Conservation (phyloP, 2,888 invertebrate genomes). For the Diarsia dahlii region DNA sequence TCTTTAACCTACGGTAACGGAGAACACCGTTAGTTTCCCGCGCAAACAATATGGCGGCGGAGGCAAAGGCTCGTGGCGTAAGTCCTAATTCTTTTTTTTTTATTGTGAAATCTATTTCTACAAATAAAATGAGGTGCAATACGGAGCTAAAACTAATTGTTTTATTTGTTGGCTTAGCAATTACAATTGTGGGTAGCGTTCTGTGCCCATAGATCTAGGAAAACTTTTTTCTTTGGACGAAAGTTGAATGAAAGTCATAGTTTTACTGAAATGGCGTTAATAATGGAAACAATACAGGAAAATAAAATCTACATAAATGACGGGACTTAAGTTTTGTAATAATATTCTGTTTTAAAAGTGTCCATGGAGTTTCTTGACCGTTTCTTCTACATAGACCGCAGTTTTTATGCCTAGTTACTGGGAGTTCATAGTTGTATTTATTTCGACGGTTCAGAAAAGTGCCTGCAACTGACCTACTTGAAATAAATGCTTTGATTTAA, state of each 20-base stretch:
- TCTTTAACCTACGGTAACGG: constrained; percentile 77
- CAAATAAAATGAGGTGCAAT: constrained; percentile 46
- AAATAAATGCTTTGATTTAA: too few relatives aligned
- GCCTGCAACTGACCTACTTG: too few relatives aligned
- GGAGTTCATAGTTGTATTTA: too few relatives aligned
- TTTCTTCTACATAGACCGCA: too few relatives aligned
- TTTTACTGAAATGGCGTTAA: neutral
- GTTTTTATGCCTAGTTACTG: too few relatives aligned
- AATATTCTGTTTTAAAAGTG: too few relatives aligned
- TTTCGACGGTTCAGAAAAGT: too few relatives aligned
- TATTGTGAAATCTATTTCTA: constrained; percentile 44
- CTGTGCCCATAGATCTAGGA: neutral
- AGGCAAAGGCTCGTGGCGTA: constrained; percentile 65
- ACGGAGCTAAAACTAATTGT: constrained; percentile 15
- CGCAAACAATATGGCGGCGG: constrained; percentile 77
- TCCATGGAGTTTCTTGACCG: too few relatives aligned
- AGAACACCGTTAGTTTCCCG: constrained; percentile 76
- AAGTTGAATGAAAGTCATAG: constrained; percentile 10
- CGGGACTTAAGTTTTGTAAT: too few relatives aligned
- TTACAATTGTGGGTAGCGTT: constrained; percentile 27
- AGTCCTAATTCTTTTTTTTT: constrained; percentile 64
- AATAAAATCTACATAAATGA: neutral
- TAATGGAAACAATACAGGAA: neutral
- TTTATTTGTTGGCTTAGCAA: constrained; percentile 47
- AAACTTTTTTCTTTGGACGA: neutral